Conservation (phyloP, 1,140 invertebrate genomes). For the Ips nitidus region DNA sequence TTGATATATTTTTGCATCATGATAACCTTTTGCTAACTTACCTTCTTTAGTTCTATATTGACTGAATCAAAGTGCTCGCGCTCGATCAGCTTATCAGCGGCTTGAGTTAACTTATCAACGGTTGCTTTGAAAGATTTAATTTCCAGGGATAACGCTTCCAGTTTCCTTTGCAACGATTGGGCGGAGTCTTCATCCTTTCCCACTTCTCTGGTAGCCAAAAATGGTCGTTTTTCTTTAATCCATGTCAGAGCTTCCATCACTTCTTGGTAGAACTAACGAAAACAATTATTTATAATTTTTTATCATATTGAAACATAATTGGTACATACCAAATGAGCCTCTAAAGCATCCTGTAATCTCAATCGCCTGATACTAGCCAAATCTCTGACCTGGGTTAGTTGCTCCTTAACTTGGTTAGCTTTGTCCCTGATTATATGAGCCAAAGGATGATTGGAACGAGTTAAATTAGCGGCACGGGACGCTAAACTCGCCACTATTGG, state of each 20-base stretch:
- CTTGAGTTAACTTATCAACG: conserved; percentile 67
- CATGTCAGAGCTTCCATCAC: conserved; percentile 83
- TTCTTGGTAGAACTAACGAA: conserved; percentile 77
- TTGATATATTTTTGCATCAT: neutral
- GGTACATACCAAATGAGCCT: conserved; percentile 73
- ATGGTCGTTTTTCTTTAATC: conserved; percentile 80
- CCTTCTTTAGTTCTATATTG: conserved; percentile 71
- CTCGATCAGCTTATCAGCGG: conserved; percentile 67
- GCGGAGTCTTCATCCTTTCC: conserved; percentile 89
- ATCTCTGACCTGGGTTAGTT: conserved; percentile 68
- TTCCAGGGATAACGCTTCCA: conserved; percentile 81
- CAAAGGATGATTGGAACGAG: conserved; percentile 82
- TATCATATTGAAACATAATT: too few species aligned
- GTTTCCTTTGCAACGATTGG: conserved; percentile 73
- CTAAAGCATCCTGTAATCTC: conserved; percentile 77
- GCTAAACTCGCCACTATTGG: conserved; percentile 73
- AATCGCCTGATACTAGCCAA: conserved; percentile 69
- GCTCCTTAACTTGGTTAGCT: conserved; percentile 65
- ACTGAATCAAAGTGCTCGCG: conserved; percentile 78
- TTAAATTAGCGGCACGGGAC: conserved; percentile 73
- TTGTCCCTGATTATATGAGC: conserved; percentile 68
- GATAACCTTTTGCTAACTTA: conserved; percentile 18
- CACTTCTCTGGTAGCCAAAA: conserved; percentile 73
- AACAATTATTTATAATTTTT: too few species aligned
- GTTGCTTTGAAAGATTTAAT: conserved; percentile 69